phyloP scores from a whole-genome alignment of 92 coral and sea anemone species.

The Diadumene lineata region DNA sequence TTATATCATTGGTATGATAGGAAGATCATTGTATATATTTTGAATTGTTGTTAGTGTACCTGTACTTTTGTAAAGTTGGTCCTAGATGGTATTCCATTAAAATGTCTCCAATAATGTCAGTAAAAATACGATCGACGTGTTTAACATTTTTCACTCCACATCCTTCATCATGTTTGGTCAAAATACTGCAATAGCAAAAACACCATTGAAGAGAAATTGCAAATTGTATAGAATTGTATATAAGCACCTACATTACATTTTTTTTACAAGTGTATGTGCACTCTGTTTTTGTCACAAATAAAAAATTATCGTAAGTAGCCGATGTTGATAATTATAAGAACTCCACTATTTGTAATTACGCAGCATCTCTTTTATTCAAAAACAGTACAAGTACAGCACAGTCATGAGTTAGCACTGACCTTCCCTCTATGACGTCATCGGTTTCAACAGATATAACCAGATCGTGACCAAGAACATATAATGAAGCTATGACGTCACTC shows the following conservation, averaged over 20 bases:
- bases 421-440: not conserved
- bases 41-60: slow-evolving; percentile 37
- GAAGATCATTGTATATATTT: too few species aligned
- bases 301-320: too few species aligned
- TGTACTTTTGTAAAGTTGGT: slow-evolving; percentile 54
- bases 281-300: too few species aligned
- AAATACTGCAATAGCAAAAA: slow-evolving; percentile 24
- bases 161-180: slow-evolving; percentile 36
- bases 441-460: not conserved
- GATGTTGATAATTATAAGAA: too few species aligned
- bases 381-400: too few species aligned
- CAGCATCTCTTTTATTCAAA: not conserved
- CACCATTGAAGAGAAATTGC: too few species aligned
- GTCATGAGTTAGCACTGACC: too few species aligned
- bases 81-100: slow-evolving; percentile 48
- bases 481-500: slow-evolving; percentile 71
- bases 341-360: too few species aligned
- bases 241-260: too few species aligned
- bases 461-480: slow-evolving; percentile 76
- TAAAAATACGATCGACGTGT: slow-evolving; percentile 69
- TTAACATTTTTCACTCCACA: slow-evolving; percentile 48
- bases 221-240: too few species aligned
- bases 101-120: slow-evolving; percentile 67
- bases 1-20: not conserved
- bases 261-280: too few species aligned